phyloP scores from a whole-genome alignment of 2,113 vertebrate genomes.

The Chauna torquata region DNA sequence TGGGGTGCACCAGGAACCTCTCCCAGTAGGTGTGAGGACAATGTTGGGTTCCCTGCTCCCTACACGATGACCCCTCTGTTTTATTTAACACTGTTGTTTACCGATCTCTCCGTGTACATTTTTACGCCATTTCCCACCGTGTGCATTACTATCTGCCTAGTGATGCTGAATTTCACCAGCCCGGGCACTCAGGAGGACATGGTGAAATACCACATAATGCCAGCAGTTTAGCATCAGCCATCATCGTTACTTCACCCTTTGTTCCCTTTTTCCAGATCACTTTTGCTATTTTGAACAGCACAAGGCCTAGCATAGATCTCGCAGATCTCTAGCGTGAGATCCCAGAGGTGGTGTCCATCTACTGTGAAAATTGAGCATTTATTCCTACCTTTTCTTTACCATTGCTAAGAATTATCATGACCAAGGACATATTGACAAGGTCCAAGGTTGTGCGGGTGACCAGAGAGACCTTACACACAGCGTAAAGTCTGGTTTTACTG shows the following conservation, averaged over 20 bases:
- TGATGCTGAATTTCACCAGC: background rate
- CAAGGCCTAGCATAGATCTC: background rate
- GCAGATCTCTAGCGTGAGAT: background rate
- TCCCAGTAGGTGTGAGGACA: rapidly evolving
- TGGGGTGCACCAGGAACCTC: too few relatives aligned
- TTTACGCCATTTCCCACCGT: background rate
- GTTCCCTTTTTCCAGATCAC: background rate
- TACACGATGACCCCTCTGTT: background rate
- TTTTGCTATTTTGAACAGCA: background rate
- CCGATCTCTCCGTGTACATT: background rate
- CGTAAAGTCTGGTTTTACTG: background rate
- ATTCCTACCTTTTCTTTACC: background rate
- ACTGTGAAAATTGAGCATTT: background rate
- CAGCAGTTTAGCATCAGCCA: background rate
- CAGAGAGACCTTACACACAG: background rate
- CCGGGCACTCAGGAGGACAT: too few relatives aligned
- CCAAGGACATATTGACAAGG: background rate
- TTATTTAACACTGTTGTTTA: background rate
- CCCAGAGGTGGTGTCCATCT: background rate
- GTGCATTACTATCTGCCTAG: background rate
- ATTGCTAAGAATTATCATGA: background rate
- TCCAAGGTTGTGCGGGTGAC: background rate
- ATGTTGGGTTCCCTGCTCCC: background rate
- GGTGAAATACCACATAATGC: background rate
- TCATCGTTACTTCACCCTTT: background rate